Evolutionary conservation across 2,797 vertebrate genomes (phyloP).

Genomic region (Eidolon dupreanum): DNA sequence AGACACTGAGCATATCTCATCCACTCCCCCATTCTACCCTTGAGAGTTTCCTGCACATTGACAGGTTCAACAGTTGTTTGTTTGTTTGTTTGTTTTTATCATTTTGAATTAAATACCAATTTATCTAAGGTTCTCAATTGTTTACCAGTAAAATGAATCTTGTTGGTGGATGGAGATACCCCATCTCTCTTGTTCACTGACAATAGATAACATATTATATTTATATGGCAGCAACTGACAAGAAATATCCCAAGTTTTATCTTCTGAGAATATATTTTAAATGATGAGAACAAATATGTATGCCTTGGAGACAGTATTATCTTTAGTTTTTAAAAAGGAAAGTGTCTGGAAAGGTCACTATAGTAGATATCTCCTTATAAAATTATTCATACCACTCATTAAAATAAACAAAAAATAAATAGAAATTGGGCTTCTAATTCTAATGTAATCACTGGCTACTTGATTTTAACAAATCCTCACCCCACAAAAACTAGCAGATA

Average conservation of each 20-base stretch:
- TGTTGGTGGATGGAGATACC: neutral
- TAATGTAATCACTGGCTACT: neutral
- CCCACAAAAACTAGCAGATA: neutral
- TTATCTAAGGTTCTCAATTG: neutral
- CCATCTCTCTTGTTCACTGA: neutral
- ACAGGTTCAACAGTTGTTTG: neutral
- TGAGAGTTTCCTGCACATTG: neutral
- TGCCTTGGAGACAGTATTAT: neutral
- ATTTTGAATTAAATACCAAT: neutral
- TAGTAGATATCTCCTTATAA: neutral
- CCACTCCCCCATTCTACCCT: too few species aligned
- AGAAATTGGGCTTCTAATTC: neutral
- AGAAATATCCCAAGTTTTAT: neutral
- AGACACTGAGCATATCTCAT: neutral
- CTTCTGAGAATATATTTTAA: neutral
- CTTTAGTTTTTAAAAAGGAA: neutral
- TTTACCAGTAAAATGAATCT: neutral
- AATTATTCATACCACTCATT: neutral
- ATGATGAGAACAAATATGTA: neutral
- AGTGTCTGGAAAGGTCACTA: neutral
- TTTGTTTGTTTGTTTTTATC: neutral
- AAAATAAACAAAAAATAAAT: neutral
- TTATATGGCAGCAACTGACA: neutral
- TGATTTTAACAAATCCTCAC: neutral
- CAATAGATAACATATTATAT: neutral